A percentile compares a stretch with the other conserved stretches of the same genome.
Evolutionary conservation across 2,797 vertebrate species (phyloP).

Genomic region (Crenichthys baileyi): DNA sequence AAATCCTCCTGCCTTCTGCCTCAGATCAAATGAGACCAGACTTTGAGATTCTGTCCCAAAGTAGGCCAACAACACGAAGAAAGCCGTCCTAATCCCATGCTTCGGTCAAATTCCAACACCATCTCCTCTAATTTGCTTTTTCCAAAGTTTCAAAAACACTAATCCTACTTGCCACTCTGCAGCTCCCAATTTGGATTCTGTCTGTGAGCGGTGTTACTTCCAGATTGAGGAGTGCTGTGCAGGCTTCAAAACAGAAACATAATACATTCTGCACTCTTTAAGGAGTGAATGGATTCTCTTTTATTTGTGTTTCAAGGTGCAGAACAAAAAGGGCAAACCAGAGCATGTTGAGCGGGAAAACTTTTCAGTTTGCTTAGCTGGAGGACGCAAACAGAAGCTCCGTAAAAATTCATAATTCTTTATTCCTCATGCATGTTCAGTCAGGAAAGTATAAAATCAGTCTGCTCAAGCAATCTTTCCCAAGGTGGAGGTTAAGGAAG

Average conservation of each 20-base stretch:
- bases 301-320: conserved; percentile 32
- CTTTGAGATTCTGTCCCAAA: conserved; percentile 52
- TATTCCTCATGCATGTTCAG: conserved; percentile 25
- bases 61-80: conserved; percentile 62
- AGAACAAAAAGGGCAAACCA: conserved; percentile 41
- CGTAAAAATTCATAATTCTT: conserved; percentile 13
- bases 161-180: conserved; percentile 66
- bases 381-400: conserved; percentile 30
- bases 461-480: conserved; percentile 28
- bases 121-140: conserved; percentile 71
- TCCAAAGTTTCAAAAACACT: conserved; percentile 59
- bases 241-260: conserved; percentile 3
- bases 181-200: background rate
- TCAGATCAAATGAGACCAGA: conserved; percentile 55
- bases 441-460: conserved; percentile 43
- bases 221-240: conserved; percentile 18
- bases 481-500: conserved; percentile 46
- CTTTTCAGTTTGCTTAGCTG: conserved; percentile 29
- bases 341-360: conserved; percentile 16
- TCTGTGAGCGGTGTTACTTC: conserved; percentile 11
- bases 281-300: conserved; percentile 36
- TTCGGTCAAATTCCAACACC: conserved; percentile 68
- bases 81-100: conserved; percentile 66
- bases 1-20: conserved; percentile 30
- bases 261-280: conserved; percentile 11